phyloP scores from a whole-genome alignment of 2,888 invertebrate genomes.

The Venusia cambrica region DNA sequence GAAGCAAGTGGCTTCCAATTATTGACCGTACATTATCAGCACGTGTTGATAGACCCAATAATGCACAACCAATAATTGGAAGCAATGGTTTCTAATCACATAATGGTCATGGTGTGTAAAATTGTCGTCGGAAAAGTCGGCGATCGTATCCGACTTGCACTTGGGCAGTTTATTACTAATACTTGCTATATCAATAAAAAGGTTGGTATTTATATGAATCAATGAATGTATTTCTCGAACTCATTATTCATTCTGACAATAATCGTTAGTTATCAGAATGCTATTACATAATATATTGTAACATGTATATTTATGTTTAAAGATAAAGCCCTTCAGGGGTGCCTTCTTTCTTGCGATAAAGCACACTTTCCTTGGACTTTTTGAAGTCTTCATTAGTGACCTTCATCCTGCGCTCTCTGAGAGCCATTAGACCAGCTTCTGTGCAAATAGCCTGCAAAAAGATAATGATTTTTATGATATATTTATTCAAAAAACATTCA shows the following conservation, averaged over 20 bases:
- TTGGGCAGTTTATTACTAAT: too few relatives aligned
- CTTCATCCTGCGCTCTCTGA: slow-evolving; percentile 99
- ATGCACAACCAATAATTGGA: too few relatives aligned
- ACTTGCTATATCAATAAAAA: too few relatives aligned
- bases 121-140: too few relatives aligned
- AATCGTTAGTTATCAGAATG: slow-evolving; percentile 9
- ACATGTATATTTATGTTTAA: slow-evolving; percentile 78
- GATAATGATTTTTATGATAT: background rate
- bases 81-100: too few relatives aligned
- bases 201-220: too few relatives aligned
- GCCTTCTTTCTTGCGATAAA: slow-evolving; percentile 99
- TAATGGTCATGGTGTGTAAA: too few relatives aligned
- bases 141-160: too few relatives aligned
- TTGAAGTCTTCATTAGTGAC: slow-evolving; percentile 99
- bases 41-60: too few relatives aligned
- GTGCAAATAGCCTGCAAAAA: slow-evolving; percentile 96
- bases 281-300: slow-evolving; percentile 18
- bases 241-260: slow-evolving; percentile 8
- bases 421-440: slow-evolving; percentile 98
- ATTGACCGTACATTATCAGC: too few relatives aligned
- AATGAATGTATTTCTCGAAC: slow-evolving; percentile 14
- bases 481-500: too few relatives aligned
- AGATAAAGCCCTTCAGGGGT: slow-evolving; percentile 99
- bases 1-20: too few relatives aligned
- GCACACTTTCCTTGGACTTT: slow-evolving; percentile 99